Base-by-base conservation (phyloP, 2,797 vertebrate species). In the Enteromius treurensis region DNA sequence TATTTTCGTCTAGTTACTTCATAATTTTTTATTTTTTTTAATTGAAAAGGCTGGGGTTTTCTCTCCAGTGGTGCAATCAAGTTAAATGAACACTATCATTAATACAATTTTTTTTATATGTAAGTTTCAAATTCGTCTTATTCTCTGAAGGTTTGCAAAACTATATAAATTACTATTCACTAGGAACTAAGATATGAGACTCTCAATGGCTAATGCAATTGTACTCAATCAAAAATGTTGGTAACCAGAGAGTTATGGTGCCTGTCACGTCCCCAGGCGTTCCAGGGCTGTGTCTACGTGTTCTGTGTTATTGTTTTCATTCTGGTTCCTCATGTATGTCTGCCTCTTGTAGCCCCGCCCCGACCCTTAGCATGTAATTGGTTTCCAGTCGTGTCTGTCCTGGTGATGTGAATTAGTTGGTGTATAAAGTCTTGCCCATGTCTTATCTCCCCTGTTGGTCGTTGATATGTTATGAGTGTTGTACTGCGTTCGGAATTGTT, bases 31-130 rank as follows among this genome's bases (percentile, higher is more conserved):
- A 40, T 62, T 62, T 37, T 40, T 77, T 60, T 45, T 7, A 45
- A 37, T 29, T 75, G 51, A 74, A 70, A 70, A 69, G 11, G 67
- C 67, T 42, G n/a, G 17, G 14, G 42, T 62, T 17, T 60, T 45
- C 4, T 60, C 21, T 55, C 21, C 34, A 26, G 21, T 60, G 23
- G 11, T 64, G 75, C 37, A 45, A 58, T 15, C n/a, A 45, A 77
- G 23, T 47, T 45, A 15, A 64, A 47, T 0, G 4, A 42, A 64
- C 58, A 47, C 29, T 23, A 60, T 42, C 42, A 29, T 40, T 40
- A 40, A 40, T 9, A 40, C 1, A 40, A 40, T 40, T 40, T 40
- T 40, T 40, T 1, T 5, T 40, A 40, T 40, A 42, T 70, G 40
- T n/a, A 26, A 45, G 21, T 69, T 69, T 7, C 26, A 26, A 26